phyloP scores from a whole-genome alignment of 1,140 invertebrate species.

The Steinernema feltiae region DNA sequence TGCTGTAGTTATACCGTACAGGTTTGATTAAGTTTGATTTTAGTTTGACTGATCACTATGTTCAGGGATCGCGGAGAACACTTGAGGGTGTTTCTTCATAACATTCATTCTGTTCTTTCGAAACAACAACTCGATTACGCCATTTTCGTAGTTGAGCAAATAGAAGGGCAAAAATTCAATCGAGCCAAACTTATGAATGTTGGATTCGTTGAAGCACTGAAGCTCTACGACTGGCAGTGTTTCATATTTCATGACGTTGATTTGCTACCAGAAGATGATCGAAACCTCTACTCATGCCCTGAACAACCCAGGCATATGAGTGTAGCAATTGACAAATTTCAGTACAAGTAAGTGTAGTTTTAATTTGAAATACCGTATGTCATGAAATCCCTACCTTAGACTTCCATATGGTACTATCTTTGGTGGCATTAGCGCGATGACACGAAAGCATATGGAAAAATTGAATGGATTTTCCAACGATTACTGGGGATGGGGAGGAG shows the following conservation, averaged over 20 bases:
- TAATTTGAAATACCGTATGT: slow-evolving; percentile 6
- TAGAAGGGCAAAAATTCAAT: slow-evolving; percentile 68
- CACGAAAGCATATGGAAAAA: slow-evolving; percentile 65
- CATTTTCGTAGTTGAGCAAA: slow-evolving; percentile 83
- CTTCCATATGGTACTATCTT: slow-evolving; percentile 60
- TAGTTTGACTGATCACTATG: neutral
- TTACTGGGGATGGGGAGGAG: slow-evolving; percentile 71
- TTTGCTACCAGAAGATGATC: slow-evolving; percentile 73
- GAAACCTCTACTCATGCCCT: slow-evolving; percentile 85
- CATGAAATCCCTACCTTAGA: too few relatives aligned
- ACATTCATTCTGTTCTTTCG: slow-evolving; percentile 48
- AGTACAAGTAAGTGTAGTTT: slow-evolving; percentile 68
- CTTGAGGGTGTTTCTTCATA: slow-evolving; percentile 53
- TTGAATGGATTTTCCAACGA: slow-evolving; percentile 87
- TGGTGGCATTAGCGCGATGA: slow-evolving; percentile 66
- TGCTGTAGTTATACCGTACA: slow-evolving; percentile 50
- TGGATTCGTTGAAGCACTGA: slow-evolving; percentile 65
- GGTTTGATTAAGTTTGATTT: slow-evolving; percentile 22
- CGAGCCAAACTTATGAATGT: slow-evolving; percentile 86
- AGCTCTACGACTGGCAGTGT: slow-evolving; percentile 65
- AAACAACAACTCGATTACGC: slow-evolving; percentile 72
- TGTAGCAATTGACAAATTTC: slow-evolving; percentile 80
- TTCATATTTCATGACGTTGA: slow-evolving; percentile 92
- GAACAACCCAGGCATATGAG: slow-evolving; percentile 77
- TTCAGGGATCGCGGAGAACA: slow-evolving; percentile 43